Conservation (phyloP, 1,140 invertebrate species). For the Drosophila ironensis region DNA sequence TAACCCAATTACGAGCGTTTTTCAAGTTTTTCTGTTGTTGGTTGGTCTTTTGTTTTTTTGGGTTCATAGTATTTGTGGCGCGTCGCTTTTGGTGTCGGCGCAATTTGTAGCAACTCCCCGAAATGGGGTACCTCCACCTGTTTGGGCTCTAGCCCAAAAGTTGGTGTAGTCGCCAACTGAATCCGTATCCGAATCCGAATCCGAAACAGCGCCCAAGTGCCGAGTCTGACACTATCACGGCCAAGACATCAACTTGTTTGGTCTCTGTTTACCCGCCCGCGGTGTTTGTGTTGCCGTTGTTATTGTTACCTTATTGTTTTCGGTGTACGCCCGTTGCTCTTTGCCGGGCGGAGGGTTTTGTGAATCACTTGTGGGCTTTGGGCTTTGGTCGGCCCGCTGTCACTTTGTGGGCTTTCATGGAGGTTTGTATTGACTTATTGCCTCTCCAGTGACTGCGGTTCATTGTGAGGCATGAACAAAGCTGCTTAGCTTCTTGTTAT, state of each 20-base stretch:
- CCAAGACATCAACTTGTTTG: constrained; percentile 50
- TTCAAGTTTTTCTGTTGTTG: constrained; percentile 48
- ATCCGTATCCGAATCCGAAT: constrained; percentile 22
- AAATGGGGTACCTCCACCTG: constrained; percentile 2
- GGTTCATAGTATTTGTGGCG: too few relatives aligned
- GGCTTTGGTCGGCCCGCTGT: background rate
- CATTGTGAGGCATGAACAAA: too few relatives aligned
- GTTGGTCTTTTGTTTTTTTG: background rate
- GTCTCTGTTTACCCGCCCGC: constrained; percentile 37
- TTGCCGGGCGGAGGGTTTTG: background rate
- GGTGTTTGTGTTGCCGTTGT: constrained; percentile 17
- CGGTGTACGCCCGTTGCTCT: constrained; percentile 27
- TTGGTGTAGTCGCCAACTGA: constrained; percentile 39
- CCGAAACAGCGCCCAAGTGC: too few relatives aligned
- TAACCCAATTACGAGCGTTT: constrained; percentile 70
- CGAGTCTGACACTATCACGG: constrained; percentile 41
- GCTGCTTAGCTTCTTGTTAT: too few relatives aligned
- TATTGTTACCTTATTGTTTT: constrained; percentile 10
- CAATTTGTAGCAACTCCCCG: constrained; percentile 51
- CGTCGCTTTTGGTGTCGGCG: constrained; percentile 65
- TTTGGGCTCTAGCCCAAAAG: background rate
- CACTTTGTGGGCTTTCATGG: background rate
- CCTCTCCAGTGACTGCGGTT: background rate
- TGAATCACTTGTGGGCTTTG: constrained; percentile 13
- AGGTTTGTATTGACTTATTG: background rate